Evolutionary conservation across 2,113 vertebrate species (phyloP), one percentile per base, ranked within the genome.

Genomic region (Anas platyrhynchos): DNA sequence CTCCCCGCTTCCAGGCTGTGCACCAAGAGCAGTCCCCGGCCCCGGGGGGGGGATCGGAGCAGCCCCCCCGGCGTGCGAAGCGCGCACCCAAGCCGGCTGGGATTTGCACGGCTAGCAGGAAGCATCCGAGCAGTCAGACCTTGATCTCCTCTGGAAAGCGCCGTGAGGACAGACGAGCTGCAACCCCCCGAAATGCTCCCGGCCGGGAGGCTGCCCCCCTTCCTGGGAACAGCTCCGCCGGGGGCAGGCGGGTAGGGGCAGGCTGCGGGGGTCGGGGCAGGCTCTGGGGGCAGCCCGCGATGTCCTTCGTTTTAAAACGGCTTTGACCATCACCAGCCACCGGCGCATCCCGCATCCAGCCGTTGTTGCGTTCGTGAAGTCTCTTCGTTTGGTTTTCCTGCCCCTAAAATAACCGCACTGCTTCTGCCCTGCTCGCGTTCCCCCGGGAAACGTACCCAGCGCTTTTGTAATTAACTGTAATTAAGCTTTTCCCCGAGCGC

Each of bases 71-170:
- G 12, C 36, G 41, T 41, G 41, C 41, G 41, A 41, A 41, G 41
- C 41, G 41, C 41, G 48, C 91, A 91, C 32, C 41, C 82, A 65
- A 74, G 79, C 83, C 46, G 27, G 94, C 78, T 88, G 31, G 62
- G 92, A 78, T 96, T 88, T 90, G 59, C 92, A 65, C 32, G 71
- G 94, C 65, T 88, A 12, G 85, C 76, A 77, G 92, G 91, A 95
- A 92, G 58, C 2, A 77, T 13, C 89, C 77, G 34, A 81, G 69
- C 61, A 92, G 54, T 8, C 74, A 81, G 78, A 83, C 54, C 63
- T 98, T 98, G 98, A 98, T 98, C 98, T 98, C 97, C 93, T 94
- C 76, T 95, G 97, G 97, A 97, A 93, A 97, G 89, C 96, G 95
- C 97, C 97, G 96, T 97, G 98, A 92, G 98, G 98, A 98, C 96